A percentile compares a stretch with the other conserved stretches of the same genome.
Evolutionary conservation across 2,888 invertebrate genomes (phyloP).

Genomic region (Nasonia oneida): DNA sequence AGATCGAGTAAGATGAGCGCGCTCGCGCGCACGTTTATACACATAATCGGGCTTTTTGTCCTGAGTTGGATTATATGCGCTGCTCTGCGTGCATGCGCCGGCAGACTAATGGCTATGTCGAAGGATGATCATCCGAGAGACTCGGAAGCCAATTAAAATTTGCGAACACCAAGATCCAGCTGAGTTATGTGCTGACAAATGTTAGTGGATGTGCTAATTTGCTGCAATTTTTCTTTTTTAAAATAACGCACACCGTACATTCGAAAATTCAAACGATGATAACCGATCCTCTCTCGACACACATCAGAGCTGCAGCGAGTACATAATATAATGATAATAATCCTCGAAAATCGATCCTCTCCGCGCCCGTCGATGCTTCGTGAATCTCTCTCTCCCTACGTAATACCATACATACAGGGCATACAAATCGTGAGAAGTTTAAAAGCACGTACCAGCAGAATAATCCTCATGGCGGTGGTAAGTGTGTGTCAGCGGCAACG

Average conservation of each 20-base stretch:
- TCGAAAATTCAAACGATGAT: neutral
- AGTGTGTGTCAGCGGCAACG: conserved; percentile 60
- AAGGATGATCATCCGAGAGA: conserved; percentile 34
- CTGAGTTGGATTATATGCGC: neutral
- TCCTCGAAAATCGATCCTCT: neutral
- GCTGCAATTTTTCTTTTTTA: neutral
- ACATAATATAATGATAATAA: neutral
- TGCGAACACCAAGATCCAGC: neutral
- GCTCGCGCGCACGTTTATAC: conserved; percentile 4
- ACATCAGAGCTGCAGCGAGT: neutral
- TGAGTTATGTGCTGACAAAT: neutral
- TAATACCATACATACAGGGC: neutral
- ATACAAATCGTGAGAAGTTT: conserved; percentile 3
- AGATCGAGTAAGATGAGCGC: conserved; percentile 53
- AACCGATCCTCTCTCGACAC: neutral
- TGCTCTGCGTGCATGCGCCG: neutral
- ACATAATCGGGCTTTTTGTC: conserved; percentile 53
- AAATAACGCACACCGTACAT: no score
- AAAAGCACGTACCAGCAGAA: conserved; percentile 74
- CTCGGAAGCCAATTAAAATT: conserved; percentile 53
- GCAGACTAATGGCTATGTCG: conserved; percentile 42
- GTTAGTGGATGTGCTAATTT: neutral
- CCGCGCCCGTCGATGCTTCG: neutral
- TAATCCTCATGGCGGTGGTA: conserved; percentile 76
- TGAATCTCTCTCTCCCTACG: neutral